Evolutionary conservation across 2,113 vertebrate species (phyloP).

Genomic region (Ammodytes marinus): DNA sequence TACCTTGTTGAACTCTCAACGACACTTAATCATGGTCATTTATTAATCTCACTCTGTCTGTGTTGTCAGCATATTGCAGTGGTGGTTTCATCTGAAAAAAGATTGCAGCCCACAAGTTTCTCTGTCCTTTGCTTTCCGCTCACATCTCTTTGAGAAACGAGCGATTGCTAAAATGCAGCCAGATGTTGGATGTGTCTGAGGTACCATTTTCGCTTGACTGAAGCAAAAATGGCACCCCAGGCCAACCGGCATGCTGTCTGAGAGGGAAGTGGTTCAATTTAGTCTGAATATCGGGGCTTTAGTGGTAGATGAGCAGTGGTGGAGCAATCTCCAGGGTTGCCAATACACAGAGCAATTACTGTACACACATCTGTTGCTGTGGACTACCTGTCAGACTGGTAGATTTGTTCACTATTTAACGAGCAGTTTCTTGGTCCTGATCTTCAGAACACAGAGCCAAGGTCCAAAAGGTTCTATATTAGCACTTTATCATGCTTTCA

Average conservation of each 20-base stretch:
- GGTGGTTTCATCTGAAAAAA: slow-evolving; percentile 57
- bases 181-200: slow-evolving; percentile 76
- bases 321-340: slow-evolving; percentile 37
- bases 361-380: slow-evolving; percentile 58
- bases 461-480: slow-evolving; percentile 12
- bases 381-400: slow-evolving; percentile 44
- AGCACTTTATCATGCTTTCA: background rate
- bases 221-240: slow-evolving; percentile 26
- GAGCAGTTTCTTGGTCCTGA: background rate
- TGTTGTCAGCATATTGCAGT: slow-evolving; percentile 53
- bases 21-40: slow-evolving; percentile 51
- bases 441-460: slow-evolving; percentile 11
- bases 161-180: slow-evolving; percentile 66
- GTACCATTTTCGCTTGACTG: slow-evolving; percentile 53
- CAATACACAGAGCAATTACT: slow-evolving; percentile 59
- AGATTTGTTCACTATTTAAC: slow-evolving; percentile 23
- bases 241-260: slow-evolving; percentile 56
- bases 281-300: slow-evolving; percentile 43
- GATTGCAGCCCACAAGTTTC: slow-evolving; percentile 22
- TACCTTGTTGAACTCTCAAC: slow-evolving; percentile 46
- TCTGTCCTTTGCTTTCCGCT: slow-evolving; percentile 25
- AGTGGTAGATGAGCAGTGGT: slow-evolving; percentile 55
- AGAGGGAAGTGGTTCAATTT: slow-evolving; percentile 52
- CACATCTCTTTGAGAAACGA: slow-evolving; percentile 49
- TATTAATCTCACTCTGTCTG: slow-evolving; percentile 57